Evolutionary conservation across 2,888 invertebrate genomes (phyloP), one percentile per base, ranked within the genome.

Genomic region (Ophioninae sp.): DNA sequence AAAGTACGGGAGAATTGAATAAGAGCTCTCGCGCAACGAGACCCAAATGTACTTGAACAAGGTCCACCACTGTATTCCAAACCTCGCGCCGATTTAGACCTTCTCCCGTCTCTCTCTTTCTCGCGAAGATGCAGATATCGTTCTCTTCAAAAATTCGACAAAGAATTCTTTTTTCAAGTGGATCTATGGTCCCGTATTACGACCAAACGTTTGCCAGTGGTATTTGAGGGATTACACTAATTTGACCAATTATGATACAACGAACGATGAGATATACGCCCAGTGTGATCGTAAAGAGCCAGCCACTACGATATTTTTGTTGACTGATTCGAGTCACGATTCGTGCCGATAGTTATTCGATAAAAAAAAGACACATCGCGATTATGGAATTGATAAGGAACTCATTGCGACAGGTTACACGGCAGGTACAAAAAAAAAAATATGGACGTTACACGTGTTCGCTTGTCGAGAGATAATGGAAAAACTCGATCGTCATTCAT

Each of bases 31-130:
- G 78, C 56, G 21, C 69, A 70, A 70, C 61, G n/a, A 73, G 67
- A 78, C 44, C 73, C 79, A 73, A 82, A 82, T 68, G 67, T 70
- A 20, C 30, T 59, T 79, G 73, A 79, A 89, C 89, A 89, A 89
- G 87, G 87, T 86, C 79, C 74, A 82, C 83, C 87, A 89, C 86
- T 90, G 89, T 90, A 80, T 44, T 78, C 68, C 67, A 64, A 69
- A 59, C 7, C 70, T 37, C 39, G 41, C 21, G 39, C n/a, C 64
- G 64, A 41, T 57, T 65, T n/a, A 64, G 17, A 41, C 59, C 2
- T 23, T 37, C 37, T 7, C 56, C 20, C n/a, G 7, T n/a, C n/a
- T n/a, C n/a, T 69, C 13, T 30, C 2, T 56, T 8, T 50, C 44
- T 57, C 57, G n/a, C 57, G 7, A 20, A 57, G 57, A 57, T 57